A percentile compares a stretch with the other conserved stretches of the same genome.
Conservation (phyloP, 1,140 invertebrate species). For the Popillia japonica region DNA sequence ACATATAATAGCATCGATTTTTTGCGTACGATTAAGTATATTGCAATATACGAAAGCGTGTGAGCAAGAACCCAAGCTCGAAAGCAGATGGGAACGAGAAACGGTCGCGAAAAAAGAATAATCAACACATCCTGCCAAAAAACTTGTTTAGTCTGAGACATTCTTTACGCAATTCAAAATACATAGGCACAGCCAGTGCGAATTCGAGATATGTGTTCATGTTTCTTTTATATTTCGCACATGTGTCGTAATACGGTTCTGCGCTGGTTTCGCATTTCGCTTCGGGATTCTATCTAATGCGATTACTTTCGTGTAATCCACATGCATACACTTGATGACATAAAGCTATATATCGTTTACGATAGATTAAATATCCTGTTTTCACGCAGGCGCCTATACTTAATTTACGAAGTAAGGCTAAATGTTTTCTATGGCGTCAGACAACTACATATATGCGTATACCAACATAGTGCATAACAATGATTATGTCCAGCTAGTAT, state of each 20-base stretch:
- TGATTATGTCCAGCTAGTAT: neutral
- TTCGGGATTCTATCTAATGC: constrained; percentile 14
- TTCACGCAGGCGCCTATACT: neutral
- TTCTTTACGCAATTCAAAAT: neutral
- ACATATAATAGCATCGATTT: no score
- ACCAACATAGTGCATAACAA: no score
- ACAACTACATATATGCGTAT: no score
- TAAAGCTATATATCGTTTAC: neutral
- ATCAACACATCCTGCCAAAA: constrained; percentile 22
- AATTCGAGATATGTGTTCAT: constrained; percentile 2
- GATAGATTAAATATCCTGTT: neutral
- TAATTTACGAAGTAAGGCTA: no score
- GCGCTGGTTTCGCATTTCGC: constrained; percentile 2
- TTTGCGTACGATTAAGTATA: neutral
- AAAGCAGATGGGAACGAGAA: neutral
- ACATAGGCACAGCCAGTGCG: neutral
- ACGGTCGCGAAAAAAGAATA: neutral
- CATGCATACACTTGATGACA: constrained; percentile 3
- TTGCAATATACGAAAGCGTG: neutral
- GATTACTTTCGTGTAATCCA: constrained; percentile 14
- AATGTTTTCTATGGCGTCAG: no score
- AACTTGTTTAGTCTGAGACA: constrained; percentile 16
- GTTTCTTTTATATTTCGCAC: constrained; percentile 10
- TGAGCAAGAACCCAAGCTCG: neutral
- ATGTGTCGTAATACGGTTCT: neutral